Evolutionary conservation across 1,140 invertebrate genomes (phyloP).

Genomic region (Zeugodacus cucurbitae): DNA sequence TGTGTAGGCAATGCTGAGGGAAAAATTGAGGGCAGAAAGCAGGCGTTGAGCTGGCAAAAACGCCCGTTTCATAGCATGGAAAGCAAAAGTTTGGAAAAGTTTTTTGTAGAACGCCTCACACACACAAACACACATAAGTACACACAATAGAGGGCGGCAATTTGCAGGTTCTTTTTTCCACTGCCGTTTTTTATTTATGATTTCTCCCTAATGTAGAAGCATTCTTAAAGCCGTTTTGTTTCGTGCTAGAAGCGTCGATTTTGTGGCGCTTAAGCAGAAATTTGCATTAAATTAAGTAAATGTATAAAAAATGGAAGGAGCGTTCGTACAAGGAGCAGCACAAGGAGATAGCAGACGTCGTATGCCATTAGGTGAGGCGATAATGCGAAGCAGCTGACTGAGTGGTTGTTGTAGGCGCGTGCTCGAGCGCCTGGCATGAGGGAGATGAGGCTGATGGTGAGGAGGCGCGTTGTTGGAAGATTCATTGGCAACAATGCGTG

Average conservation of each 20-base stretch:
- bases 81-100: conserved; percentile 19
- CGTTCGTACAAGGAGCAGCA: conserved; percentile 30
- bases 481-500: conserved; percentile 15
- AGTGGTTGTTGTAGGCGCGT: background rate
- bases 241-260: background rate
- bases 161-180: background rate
- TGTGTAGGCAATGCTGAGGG: background rate
- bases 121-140: background rate
- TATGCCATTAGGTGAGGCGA: background rate
- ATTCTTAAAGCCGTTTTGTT: background rate
- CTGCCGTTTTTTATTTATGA: background rate
- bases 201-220: background rate
- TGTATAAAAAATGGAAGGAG: conserved; percentile 34
- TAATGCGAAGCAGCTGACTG: background rate
- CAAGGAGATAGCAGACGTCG: background rate
- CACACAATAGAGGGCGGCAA: background rate
- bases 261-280: conserved; percentile 19
- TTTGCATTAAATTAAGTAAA: conserved; percentile 32
- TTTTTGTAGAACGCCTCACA: background rate
- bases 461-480: background rate
- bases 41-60: background rate
- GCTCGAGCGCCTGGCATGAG: background rate
- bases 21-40: background rate
- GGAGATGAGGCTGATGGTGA: background rate
- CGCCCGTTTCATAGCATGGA: background rate